Percentiles rank a stretch among this genome's conserved stretches.
Conservation (phyloP, 2,888 invertebrate genomes). For the Cataglyphis cursor region DNA sequence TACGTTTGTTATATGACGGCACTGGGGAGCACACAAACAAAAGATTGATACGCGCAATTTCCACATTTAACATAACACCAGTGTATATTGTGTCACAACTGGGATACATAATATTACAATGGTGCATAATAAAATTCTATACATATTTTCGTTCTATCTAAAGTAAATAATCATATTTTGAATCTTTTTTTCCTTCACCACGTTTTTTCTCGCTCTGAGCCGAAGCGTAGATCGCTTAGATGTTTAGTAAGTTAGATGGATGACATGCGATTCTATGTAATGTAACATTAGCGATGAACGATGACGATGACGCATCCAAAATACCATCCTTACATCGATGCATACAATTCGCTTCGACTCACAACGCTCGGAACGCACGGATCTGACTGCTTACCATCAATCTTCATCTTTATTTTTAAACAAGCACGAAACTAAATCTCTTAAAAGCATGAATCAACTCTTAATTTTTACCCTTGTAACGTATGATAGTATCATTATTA, state of each 20-base stretch:
- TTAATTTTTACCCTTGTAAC: constrained; percentile 83
- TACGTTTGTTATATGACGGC: not conserved
- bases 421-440: constrained; percentile 84
- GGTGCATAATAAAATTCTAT: constrained; percentile 87
- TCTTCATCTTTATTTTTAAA: constrained; percentile 66
- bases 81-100: constrained; percentile 86
- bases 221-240: constrained; percentile 67
- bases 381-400: constrained; percentile 73
- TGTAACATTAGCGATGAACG: not conserved
- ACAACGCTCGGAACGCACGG: constrained; percentile 75
- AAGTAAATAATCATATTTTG: constrained; percentile 84
- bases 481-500: constrained; percentile 80
- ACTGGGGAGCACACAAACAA: constrained; percentile 50
- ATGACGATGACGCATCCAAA: not conserved
- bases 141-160: constrained; percentile 85
- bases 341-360: constrained; percentile 73
- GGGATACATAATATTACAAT: constrained; percentile 86
- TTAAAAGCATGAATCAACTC: constrained; percentile 85
- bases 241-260: not conserved
- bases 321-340: not conserved
- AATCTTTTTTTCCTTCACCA: constrained; percentile 72
- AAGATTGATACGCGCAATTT: constrained; percentile 76
- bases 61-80: constrained; percentile 87
- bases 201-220: constrained; percentile 77
- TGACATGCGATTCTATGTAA: not conserved